Conservation (phyloP, 2,888 invertebrate species). For the Aphodius sticticus region DNA sequence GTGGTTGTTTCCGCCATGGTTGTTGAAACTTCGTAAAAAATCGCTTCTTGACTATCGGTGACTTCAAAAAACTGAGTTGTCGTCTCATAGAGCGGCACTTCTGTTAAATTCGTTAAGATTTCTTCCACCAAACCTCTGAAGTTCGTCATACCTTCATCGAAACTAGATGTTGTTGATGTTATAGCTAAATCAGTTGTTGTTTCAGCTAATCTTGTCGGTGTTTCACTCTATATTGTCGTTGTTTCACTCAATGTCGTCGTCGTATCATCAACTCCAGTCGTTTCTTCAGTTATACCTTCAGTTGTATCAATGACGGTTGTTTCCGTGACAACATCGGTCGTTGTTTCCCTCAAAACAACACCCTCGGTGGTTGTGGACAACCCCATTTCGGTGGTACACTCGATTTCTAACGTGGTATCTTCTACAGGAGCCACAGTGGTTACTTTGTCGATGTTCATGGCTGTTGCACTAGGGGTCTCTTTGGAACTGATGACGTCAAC, state of each 20-base stretch:
- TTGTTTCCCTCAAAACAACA: not conserved
- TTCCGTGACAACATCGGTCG: slow-evolving; percentile 14
- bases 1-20: slow-evolving; percentile 21
- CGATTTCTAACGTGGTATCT: not conserved
- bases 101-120: slow-evolving; percentile 18
- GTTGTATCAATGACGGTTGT: not conserved
- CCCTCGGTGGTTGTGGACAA: not conserved
- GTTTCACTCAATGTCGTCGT: not conserved
- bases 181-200: not conserved
- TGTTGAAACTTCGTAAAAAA: slow-evolving; percentile 25
- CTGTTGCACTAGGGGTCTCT: not conserved
- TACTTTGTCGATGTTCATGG: slow-evolving; percentile 13
- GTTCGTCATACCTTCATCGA: slow-evolving; percentile 9
- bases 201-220: not conserved
- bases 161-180: not conserved
- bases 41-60: not conserved
- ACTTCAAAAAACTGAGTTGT: not conserved
- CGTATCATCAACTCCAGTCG: slow-evolving; percentile 25
- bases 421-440: slow-evolving; percentile 12
- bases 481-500: not conserved
- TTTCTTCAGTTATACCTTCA: slow-evolving; percentile 29
- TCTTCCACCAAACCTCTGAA: not conserved
- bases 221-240: not conserved
- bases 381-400: not conserved
- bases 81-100: slow-evolving; percentile 4